Evolutionary conservation across 2,888 invertebrate species (phyloP), one percentile per base, ranked within the genome.

Genomic region (Calliopum simillimum): DNA sequence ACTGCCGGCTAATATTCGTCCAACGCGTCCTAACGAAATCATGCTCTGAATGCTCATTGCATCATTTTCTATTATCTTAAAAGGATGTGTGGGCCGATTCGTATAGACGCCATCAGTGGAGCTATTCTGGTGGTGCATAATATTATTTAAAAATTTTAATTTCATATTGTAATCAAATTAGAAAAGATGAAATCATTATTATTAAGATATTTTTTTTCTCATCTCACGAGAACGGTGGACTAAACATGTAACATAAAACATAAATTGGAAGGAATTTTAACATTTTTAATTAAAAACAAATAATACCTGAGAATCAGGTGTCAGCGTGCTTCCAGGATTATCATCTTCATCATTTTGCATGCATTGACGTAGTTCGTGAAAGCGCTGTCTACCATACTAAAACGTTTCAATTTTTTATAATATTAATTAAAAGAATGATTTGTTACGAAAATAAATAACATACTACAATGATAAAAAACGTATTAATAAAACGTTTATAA

Each of bases 281-380:
- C 12, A 46, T 62, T 23, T 53, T 51, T 55, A 23, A 58, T 46
- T 21, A 56, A 68, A 67, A 74, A 76, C 72, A 74, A 79, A 76
- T n/a, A n/a, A n/a, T 86, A 86, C 91, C 84, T 95, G 93, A 84
- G 93, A 93, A 83, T 92, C 92, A 71, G 93, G 91, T 69, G 93
- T 93, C 61, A 92, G 91, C 79, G 88, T 89, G 78, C 89, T 91
- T 77, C 88, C 88, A 74, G 88, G 88, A 68, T 89, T 91, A 78
- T 92, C 92, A 79, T 95, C 95, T 82, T 95, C 95, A 82, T 94
- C 96, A 8, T 93, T 93, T 88, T 95, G 94, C 90, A 96, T 92
- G 81, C 92, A 91, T 83, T 94, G 92, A 66, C 96, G 90, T 73
- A 95, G 87, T 87, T 97, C 95, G 82, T 94, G 92, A 86, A 96